Conservation (phyloP, 2,888 invertebrate genomes). For the Trissonchulus latispiculum region DNA sequence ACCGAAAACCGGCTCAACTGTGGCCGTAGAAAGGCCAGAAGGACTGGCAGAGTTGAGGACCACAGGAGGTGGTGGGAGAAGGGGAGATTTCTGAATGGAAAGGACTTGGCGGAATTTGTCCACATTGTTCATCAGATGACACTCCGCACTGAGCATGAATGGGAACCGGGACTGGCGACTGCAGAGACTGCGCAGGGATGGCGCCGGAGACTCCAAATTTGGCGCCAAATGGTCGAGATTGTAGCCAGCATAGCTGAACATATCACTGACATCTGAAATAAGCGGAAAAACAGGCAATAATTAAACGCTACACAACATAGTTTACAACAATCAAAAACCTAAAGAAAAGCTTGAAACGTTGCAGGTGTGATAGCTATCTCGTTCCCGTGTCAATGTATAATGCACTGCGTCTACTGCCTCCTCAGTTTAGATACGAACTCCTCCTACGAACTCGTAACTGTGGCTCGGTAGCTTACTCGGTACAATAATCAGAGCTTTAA, state of each 20-base stretch:
- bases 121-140: background rate
- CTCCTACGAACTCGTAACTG: too few species aligned
- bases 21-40: background rate
- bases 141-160: background rate
- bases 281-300: background rate
- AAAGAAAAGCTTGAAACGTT: too few species aligned
- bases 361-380: too few species aligned
- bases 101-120: conserved; percentile 14
- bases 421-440: background rate
- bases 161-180: background rate
- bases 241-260: background rate
- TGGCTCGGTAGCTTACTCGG: too few species aligned
- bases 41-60: too few species aligned
- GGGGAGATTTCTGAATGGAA: background rate
- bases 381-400: too few species aligned
- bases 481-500: too few species aligned
- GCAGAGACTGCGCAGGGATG: background rate
- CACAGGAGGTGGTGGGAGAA: conserved; percentile 4
- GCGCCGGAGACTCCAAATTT: background rate
- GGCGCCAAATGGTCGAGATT: conserved; percentile 4
- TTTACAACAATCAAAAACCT: background rate
- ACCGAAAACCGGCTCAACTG: background rate
- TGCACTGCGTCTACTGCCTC: background rate
- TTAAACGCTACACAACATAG: background rate
- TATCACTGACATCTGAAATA: background rate